Base-by-base conservation (phyloP, 2,797 vertebrate genomes). In the Buceros bicornis region DNA sequence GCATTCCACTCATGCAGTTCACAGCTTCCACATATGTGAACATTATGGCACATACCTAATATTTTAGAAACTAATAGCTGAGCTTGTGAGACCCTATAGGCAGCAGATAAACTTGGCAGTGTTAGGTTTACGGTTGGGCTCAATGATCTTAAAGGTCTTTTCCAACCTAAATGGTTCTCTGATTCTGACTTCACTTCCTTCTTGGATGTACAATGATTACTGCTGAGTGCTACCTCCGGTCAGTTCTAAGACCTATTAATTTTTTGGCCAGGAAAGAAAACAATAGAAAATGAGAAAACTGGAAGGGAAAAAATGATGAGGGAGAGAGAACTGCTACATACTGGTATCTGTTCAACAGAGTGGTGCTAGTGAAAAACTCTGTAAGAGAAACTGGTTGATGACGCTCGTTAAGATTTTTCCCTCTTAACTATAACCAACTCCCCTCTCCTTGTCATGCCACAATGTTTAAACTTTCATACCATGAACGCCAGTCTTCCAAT, bases 41-140 rank as follows among this genome's bases (percentile, higher is more conserved):
- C 29, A 22, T 50, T 69, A 89, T 50, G 60, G 95, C 64, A 76
- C 70, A 86, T 21, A 84, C 54, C 60, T 67, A 93, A 64, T 10
- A 40, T 43, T 90, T 95, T 91, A 94, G 79, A 94, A 93, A 87
- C 54, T 79, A 94, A 58, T 21, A 72, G 76, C 82, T 31, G 61
- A 95, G 87, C 70, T 79, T 1, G 0, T 10, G 54, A 86, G 72
- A 91, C 47, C 58, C 82, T 82, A 83, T 43, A 56, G 54, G 87
- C 66, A 72, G 62, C 70, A 92, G 29, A 82, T 37, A 84, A 88
- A 61, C 61, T 33, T 76, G 25, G 65, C 45, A 43, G 40, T 16
- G 50, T 58, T 64, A 72, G 54, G 16, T 81, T 87, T 84, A 84
- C 2, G 6, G 54, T 1, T 43, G 54, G 22, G 77, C 25, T 69